Percentiles rank a stretch among this genome's conserved stretches.
These are phyloP conservation scores for Petrocephalus microphthalmus DNA, from an alignment of 2,113 vertebrate species.

Conservation along the genomic window DNA sequence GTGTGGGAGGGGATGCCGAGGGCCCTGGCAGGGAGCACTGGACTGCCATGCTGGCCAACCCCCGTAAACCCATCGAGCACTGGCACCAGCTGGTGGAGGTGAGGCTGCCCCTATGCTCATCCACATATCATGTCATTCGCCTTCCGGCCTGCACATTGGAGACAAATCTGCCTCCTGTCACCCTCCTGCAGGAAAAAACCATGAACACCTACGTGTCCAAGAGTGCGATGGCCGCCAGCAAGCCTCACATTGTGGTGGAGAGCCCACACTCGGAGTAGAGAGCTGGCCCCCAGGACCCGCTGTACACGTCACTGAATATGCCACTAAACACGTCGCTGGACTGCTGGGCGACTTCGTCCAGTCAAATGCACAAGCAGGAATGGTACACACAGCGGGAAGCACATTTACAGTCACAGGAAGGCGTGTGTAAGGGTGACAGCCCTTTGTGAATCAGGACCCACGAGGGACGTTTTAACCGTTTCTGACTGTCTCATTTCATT, in stretches of 20 bases:
- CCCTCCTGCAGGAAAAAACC: slow-evolving; percentile 58
- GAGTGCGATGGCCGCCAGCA: slow-evolving; percentile 50
- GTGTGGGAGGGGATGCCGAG: slow-evolving; percentile 77
- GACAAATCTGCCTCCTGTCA: neutral
- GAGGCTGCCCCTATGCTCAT: neutral
- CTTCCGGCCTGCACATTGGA: no score
- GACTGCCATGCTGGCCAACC: slow-evolving; percentile 85
- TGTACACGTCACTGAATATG: neutral
- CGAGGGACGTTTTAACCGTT: neutral
- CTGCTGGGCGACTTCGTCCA: neutral
- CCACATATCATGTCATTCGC: neutral
- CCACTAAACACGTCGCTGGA: neutral
- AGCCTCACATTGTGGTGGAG: slow-evolving; percentile 70
- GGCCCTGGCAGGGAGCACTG: slow-evolving; percentile 84
- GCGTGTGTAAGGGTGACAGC: neutral
- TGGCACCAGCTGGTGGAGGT: slow-evolving; percentile 88
- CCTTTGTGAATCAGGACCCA: neutral
- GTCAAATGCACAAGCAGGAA: neutral
- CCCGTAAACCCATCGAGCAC: slow-evolving; percentile 88
- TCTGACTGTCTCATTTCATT: neutral
- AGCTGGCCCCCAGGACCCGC: neutral
- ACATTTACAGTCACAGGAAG: neutral
- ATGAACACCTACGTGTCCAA: slow-evolving; percentile 64
- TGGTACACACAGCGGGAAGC: neutral
- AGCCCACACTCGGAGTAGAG: slow-evolving; percentile 68